Evolutionary conservation across 2,797 vertebrate species (phyloP).

Genomic region (Oreonectes daqikongensis): DNA sequence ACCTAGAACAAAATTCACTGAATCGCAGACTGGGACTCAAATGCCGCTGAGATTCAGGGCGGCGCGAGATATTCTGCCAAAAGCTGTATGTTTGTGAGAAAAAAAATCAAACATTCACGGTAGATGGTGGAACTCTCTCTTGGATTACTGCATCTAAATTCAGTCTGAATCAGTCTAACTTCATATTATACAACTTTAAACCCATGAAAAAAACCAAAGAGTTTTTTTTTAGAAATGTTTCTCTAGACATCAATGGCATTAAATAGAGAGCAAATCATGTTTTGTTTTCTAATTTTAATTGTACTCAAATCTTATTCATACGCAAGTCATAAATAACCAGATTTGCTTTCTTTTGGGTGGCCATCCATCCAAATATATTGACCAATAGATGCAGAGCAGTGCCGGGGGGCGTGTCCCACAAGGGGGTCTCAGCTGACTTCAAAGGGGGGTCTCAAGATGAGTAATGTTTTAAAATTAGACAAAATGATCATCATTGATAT

Average conservation of each 20-base stretch:
- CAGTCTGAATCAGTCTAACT: background rate
- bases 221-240: background rate
- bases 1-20: slow-evolving; percentile 5
- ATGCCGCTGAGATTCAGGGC: background rate
- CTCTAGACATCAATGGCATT: background rate
- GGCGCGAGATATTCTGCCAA: background rate
- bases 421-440: too few species aligned
- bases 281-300: background rate
- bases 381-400: too few species aligned
- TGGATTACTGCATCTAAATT: background rate
- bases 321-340: too few species aligned
- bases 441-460: too few species aligned
- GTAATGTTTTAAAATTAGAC: too few species aligned
- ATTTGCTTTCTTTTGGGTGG: too few species aligned
- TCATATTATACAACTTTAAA: background rate
- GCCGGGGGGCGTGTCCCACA: too few species aligned
- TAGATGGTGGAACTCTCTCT: background rate
- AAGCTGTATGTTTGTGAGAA: background rate
- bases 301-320: background rate
- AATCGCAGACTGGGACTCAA: background rate
- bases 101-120: background rate
- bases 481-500: too few species aligned
- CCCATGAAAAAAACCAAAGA: background rate
- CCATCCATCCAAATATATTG: too few species aligned
- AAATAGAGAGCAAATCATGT: background rate